Evolutionary conservation across 2,888 invertebrate species (phyloP), one percentile per base, ranked within the genome.

Genomic region (Lacanobia oleracea): DNA sequence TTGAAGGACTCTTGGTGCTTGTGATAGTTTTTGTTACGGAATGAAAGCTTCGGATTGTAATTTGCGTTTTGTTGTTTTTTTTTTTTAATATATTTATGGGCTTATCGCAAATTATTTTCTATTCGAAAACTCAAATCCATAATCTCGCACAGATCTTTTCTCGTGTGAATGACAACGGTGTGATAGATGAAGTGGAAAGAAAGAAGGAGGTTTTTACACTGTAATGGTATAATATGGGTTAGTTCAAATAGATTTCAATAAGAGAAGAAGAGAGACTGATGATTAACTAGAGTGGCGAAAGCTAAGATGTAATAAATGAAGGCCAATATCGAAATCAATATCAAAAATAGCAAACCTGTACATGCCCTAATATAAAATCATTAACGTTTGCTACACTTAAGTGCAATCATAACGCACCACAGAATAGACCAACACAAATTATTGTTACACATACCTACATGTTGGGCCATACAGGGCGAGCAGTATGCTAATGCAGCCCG

Each of bases 401-500:
- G 33, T 16, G 62, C 27, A 81, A 66, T 76, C 43, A 40, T 54
- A 64, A 43, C 65, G 33, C 14, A 14, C 51, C 10, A 66, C 27
- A 56, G 12, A 14, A 59, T 45, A 64, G 23, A 37, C 7, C 27
- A 1, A 40, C n/a, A 48, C 40, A 53, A 68, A 66, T 68, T 54
- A 67, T 67, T 72, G 61, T 63, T 62, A 71, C 53, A 75, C 57
- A 72, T 56, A 53, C 33, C 48, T 62, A 56, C 59, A 62, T 70
- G 64, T 67, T 75, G 60, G 50, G 73, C 62, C 68, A 72, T 78
- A 33, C 7, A 75, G 18, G 6, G 27, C 50, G n/a, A 16, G 43
- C 16, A 62, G 10, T 67, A 80, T 73, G 77, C 69, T 75, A 86
- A 83, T 80, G 63, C 43, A 21, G 73, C 64, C 69, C 65, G 60